Evolutionary conservation across 2,888 invertebrate species (phyloP).

Genomic region (Lacanobia oleracea): DNA sequence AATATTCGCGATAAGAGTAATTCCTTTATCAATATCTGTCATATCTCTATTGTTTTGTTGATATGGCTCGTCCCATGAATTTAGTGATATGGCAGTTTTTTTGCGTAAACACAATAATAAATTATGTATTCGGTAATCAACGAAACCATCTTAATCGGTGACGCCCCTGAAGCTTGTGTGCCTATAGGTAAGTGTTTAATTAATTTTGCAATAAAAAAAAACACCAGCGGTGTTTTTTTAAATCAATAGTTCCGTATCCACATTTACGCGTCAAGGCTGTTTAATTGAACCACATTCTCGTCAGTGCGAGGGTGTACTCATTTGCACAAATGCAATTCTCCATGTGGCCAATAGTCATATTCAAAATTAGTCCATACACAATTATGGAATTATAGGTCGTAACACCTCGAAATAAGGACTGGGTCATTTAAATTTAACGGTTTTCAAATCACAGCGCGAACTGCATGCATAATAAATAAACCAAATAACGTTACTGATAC

Average conservation of each 20-base stretch:
- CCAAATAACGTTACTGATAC: constrained; percentile 41
- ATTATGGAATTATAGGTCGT: constrained; percentile 47
- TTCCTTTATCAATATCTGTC: constrained; percentile 22
- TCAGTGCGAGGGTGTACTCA: constrained; percentile 49
- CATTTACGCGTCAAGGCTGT: constrained; percentile 36
- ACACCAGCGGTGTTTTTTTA: too few relatives aligned
- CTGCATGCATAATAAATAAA: constrained; percentile 66
- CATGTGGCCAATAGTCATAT: constrained; percentile 35
- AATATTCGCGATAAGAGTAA: constrained; percentile 24
- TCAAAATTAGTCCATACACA: constrained; percentile 45
- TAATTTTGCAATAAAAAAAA: constrained; percentile 2
- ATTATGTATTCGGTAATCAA: background rate
- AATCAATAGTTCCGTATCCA: constrained; percentile 35
- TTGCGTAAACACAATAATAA: background rate
- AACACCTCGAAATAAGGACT: constrained; percentile 52
- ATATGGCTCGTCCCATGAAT: constrained; percentile 19
- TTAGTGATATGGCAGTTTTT: background rate
- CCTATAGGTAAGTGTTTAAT: background rate
- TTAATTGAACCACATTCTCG: constrained; percentile 49
- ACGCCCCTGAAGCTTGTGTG: background rate
- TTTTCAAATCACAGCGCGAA: constrained; percentile 60
- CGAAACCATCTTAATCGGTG: background rate
- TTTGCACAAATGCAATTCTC: constrained; percentile 51
- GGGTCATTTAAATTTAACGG: constrained; percentile 61
- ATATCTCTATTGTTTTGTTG: constrained; percentile 41